Evolutionary conservation across 2,113 vertebrate genomes (phyloP).

Genomic region (Stictonetta naevosa): DNA sequence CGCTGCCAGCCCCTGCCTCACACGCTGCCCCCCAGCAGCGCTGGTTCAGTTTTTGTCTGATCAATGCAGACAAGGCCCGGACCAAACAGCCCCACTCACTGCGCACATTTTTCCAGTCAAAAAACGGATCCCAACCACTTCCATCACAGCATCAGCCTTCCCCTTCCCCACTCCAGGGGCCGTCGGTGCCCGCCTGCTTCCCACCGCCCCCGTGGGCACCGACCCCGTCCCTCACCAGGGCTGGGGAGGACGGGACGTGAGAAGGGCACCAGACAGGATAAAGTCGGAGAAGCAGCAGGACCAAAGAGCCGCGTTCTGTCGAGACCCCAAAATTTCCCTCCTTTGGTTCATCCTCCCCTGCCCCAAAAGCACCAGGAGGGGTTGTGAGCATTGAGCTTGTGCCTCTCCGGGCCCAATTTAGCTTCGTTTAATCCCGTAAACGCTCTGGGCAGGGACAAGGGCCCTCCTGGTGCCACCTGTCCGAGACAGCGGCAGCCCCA

Average conservation of each 20-base stretch:
- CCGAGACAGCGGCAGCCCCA: not conserved
- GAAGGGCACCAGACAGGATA: not conserved
- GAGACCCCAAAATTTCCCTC: not conserved
- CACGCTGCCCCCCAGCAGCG: not conserved
- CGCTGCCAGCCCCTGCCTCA: not conserved
- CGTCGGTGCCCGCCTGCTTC: not conserved
- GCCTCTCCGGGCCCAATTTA: not conserved
- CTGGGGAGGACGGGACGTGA: rapidly evolving
- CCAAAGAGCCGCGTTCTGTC: not conserved
- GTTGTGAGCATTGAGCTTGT: rapidly evolving
- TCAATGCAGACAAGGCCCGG: not conserved
- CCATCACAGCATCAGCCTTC: slow-evolving; percentile 13
- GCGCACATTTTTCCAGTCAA: not conserved
- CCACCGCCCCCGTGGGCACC: not conserved
- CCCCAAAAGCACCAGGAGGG: not conserved
- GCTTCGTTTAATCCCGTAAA: not conserved
- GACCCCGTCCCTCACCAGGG: not conserved
- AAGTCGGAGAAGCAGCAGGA: not conserved
- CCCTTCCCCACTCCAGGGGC: not conserved
- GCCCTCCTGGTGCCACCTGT: not conserved
- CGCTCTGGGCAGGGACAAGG: not conserved
- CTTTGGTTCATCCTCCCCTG: not conserved
- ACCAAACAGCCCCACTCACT: not conserved
- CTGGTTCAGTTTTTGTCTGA: not conserved
- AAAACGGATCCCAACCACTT: not conserved